phyloP scores from a whole-genome alignment of 2,113 vertebrate species.

The Phylloscopus trochiloides region DNA sequence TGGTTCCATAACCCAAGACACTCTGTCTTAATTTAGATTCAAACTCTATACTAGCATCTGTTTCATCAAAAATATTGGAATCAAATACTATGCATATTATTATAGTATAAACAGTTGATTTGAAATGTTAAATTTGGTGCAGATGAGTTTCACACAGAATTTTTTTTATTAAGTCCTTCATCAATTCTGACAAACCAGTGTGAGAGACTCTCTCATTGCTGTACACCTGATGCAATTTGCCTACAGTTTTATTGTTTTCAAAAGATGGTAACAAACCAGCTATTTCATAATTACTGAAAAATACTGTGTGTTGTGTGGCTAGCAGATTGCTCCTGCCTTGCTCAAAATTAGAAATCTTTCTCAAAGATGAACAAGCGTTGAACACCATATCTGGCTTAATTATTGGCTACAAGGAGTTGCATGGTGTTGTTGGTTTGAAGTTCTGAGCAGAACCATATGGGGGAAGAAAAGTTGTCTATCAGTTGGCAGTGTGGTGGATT shows the following conservation, averaged over 20 bases:
- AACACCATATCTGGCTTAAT: background rate
- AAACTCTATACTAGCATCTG: background rate
- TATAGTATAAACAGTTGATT: background rate
- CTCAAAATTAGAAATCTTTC: background rate
- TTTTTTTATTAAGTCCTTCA: background rate
- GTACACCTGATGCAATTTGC: background rate
- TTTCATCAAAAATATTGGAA: background rate
- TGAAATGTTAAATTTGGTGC: background rate
- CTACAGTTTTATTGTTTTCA: background rate
- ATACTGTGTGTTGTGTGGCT: background rate
- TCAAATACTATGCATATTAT: background rate
- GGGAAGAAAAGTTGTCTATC: accelerated
- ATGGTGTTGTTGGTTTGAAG: background rate
- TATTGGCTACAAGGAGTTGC: background rate
- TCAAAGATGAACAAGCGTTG: background rate
- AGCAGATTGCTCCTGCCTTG: background rate
- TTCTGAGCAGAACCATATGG: background rate
- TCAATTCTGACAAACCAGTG: background rate
- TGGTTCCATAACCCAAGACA: no score
- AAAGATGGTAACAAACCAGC: background rate
- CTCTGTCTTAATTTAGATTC: background rate
- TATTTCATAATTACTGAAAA: background rate
- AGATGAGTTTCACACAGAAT: background rate
- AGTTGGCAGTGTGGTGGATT: background rate
- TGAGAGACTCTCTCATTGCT: background rate